Evolutionary conservation across 2,797 vertebrate genomes (phyloP).

Genomic region (Pogonophryne albipinna): DNA sequence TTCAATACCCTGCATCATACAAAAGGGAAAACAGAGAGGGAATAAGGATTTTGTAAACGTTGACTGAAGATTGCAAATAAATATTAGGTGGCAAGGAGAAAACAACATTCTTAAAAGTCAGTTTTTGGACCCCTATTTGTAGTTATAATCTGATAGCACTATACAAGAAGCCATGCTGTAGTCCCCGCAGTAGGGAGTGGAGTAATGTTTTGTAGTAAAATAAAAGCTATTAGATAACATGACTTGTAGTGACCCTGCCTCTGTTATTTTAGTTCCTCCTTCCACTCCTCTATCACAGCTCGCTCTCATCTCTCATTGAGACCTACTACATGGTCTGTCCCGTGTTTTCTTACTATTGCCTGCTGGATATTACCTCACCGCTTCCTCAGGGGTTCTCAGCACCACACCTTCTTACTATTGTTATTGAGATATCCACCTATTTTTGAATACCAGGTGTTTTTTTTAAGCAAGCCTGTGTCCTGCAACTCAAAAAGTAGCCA

Average conservation of each 20-base stretch:
- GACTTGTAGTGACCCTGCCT: background rate
- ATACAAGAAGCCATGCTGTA: background rate
- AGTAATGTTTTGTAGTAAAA: conserved; percentile 5
- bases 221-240: conserved; percentile 38
- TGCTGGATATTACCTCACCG: conserved; percentile 35
- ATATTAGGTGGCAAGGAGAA: background rate
- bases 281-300: conserved; percentile 56
- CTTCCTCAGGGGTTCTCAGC: conserved; percentile 40
- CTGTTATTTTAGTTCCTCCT: conserved; percentile 63
- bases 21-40: background rate
- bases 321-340: conserved; percentile 10
- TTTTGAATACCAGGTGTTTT: conserved; percentile 11
- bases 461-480: background rate
- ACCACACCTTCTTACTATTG: conserved; percentile 31
- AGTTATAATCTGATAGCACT: background rate
- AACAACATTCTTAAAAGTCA: background rate
- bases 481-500: conserved; percentile 6
- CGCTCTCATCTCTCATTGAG: conserved; percentile 32
- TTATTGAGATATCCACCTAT: conserved; percentile 35
- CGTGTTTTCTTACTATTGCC: conserved; percentile 44
- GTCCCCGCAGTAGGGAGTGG: background rate
- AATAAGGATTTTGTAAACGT: background rate
- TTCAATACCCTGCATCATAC: conserved; percentile 89
- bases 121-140: background rate
- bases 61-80: background rate